Evolutionary conservation across 1,140 invertebrate genomes (phyloP), one percentile per base, ranked within the genome.

Genomic region (Oryctes rhinoceros): DNA sequence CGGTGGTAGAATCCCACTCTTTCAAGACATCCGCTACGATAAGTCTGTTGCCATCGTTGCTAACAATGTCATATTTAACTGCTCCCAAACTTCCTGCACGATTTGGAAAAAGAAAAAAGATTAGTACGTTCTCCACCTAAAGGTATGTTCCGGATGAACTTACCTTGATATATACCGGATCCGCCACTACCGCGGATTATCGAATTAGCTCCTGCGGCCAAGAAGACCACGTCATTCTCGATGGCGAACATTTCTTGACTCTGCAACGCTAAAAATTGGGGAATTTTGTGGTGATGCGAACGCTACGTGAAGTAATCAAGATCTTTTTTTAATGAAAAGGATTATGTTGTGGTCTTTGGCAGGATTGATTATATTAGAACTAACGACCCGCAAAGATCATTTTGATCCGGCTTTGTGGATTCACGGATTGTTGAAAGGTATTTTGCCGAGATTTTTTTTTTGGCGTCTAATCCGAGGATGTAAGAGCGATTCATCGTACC

Each of bases 121-220:
- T 10, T 35, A 18, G 24, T 18, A 67, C 65, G 30, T 24, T 62
- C 3, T 13, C 3, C 3, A n/a, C 13, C 3, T 62, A 5, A 5
- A 18, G 7, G 15, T 18, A 62, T 62, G 20, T 62, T 0, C 9
- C 3, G 20, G 53, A 62, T 24, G 6, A 35, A 3, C 7, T 39
- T 81, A 84, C 90, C 90, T 1, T 86, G 83, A 85, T 86, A 90
- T 49, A 90, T 90, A 5, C 89, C 90, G 4, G 86, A 86, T 1
- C 89, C 89, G 15, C 86, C 86, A 48, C 84, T 86, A 4, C 86
- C 87, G 9, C 67, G 81, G 3, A 35, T 81, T 0, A 90, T 89
- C 81, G 89, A 87, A 85, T 91, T 92, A 2, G 88, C 90, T 30
- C 90, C 89, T 48, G 89, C 85, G 0, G 90, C 88, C 15, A 92